Base-by-base conservation (phyloP, 1,140 invertebrate species). In the Notospermus geniculatus region DNA sequence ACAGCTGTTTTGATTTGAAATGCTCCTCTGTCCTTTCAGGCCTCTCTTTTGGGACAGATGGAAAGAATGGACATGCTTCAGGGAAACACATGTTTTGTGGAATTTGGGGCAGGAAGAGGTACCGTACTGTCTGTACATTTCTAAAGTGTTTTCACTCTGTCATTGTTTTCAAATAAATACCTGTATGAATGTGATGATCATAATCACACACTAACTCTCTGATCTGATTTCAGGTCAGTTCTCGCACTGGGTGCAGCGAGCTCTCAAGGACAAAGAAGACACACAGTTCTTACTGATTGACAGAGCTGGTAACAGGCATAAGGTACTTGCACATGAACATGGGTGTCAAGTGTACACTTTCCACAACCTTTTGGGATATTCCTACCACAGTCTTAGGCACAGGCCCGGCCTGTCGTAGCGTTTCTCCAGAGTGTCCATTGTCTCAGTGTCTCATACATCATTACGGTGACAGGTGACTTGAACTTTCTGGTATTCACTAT, bases 71-170 rank as follows among this genome's bases (percentile, higher is more conserved):
- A 61, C 23, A 63, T 75, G 19, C 60, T 78, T 17, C 59, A 60
- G 27, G 60, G 65, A 54, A 62, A 63, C 17, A 58, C 61, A n/a
- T 69, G 63, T 54, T 92, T 86, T 72, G 86, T 93, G 57, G 92
- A 95, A 78, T 88, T 93, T 77, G 91, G 92, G 9, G 91, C 91
- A 27, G 91, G 92, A n/a, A 91, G 89, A 86, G 91, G 91, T 85
- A 80, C 56, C n/a, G 30, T 36, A 23, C 19, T 46, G 22, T 62
- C 13, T 43, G 13, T 2, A 45, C 58, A 17, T 30, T 59, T 27
- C 23, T 11, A 13, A n/a, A 61, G 30, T 28, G 25, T 32, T 46
- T 13, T 1, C 57, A 46, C 15, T 13, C 27, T 61, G 29, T 46
- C 41, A 53, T 50, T 45, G 63, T 52, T 25, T 56, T n/a, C n/a